Evolutionary conservation across 2,888 invertebrate genomes (phyloP), one percentile per base, ranked within the genome.

Genomic region (Nomada goodeniana): DNA sequence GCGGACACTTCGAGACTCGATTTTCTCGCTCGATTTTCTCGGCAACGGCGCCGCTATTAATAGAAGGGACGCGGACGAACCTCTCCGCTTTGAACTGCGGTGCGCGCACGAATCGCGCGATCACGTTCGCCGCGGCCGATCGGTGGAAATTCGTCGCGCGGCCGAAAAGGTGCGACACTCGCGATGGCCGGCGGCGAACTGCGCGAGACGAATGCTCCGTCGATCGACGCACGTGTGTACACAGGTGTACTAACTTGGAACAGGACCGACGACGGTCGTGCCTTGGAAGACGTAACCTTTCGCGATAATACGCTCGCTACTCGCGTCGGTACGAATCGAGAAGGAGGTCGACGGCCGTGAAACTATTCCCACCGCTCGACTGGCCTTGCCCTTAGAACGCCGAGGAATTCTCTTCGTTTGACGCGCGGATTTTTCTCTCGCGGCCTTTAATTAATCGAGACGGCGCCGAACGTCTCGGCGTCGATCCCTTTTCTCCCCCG

Each of bases 181-280:
- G 64, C 68, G 68, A 64, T n/a, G 67, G 59, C 44, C 53, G 57
- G 29, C n/a, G 36, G 63, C 47, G 23, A 63, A 82, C 63, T 82
- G 82, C 67, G 67, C 72, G 26, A 9, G 23, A 1, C 42, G 5
- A 42, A 13, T 60, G 78, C 79, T 78, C 78, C 13, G 59, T 59
- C n/a, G 20, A 53, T 4, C 23, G 2, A n/a, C 68, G 59, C 80
- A 78, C 80, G 80, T 80, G 80, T 68, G 59, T 11, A 23, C 7
- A 20, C 18, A 10, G 2, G 5, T 26, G 23, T 13, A n/a, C 15
- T 18, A 26, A 26, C 18, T 64, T 9, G 52, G n/a, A 7, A 36
- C 23, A 18, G 52, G 5, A 10, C 29, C 20, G 23, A 2, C 44
- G 23, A 47, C 61, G 20, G 57, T n/a, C 44, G 64, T 57, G 53